These are phyloP conservation scores for Carpatolechia fugitivella DNA, from an alignment of 2,888 invertebrate species.

Conservation along the genomic window DNA sequence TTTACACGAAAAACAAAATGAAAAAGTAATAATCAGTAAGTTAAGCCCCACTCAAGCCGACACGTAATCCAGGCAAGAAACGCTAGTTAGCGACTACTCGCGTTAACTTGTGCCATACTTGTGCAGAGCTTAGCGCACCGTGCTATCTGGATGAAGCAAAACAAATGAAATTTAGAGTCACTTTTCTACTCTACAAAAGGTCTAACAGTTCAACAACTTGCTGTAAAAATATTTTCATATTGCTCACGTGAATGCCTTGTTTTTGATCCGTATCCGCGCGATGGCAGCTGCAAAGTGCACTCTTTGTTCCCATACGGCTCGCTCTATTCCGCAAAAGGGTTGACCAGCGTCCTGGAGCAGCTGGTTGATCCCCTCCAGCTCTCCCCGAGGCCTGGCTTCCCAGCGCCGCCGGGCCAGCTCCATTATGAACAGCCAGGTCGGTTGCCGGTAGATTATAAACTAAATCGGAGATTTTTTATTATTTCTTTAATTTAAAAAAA, in stretches of 20 bases:
- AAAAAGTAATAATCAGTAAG: too few relatives aligned
- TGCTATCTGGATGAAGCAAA: too few relatives aligned
- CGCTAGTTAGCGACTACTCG: too few relatives aligned
- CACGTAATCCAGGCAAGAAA: too few relatives aligned
- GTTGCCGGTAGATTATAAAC: conserved; percentile 34
- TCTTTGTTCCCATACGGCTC: conserved; percentile 81
- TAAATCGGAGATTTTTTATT: background rate
- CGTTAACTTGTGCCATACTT: too few relatives aligned
- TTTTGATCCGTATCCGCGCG: conserved; percentile 86
- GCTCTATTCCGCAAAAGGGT: conserved; percentile 78
- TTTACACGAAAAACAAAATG: too few relatives aligned
- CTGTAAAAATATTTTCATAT: background rate
- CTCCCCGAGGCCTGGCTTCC: conserved; percentile 55
- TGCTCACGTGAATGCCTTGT: conserved; percentile 81
- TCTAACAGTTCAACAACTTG: background rate
- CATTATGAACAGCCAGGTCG: conserved; percentile 84
- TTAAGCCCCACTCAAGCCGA: too few relatives aligned
- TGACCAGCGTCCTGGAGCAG: conserved; percentile 50
- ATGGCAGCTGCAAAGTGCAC: conserved; percentile 87
- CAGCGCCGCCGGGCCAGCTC: conserved; percentile 84
- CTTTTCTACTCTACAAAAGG: too few relatives aligned
- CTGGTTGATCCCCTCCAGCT: conserved; percentile 45
- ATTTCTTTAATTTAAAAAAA: background rate
- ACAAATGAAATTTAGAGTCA: too few relatives aligned
- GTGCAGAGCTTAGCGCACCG: too few relatives aligned